A percentile compares a stretch with the other conserved stretches of the same genome.
These are phyloP conservation scores for Tenthredo mesomela DNA, from an alignment of 2,888 invertebrate genomes.

Conservation along the genomic window DNA sequence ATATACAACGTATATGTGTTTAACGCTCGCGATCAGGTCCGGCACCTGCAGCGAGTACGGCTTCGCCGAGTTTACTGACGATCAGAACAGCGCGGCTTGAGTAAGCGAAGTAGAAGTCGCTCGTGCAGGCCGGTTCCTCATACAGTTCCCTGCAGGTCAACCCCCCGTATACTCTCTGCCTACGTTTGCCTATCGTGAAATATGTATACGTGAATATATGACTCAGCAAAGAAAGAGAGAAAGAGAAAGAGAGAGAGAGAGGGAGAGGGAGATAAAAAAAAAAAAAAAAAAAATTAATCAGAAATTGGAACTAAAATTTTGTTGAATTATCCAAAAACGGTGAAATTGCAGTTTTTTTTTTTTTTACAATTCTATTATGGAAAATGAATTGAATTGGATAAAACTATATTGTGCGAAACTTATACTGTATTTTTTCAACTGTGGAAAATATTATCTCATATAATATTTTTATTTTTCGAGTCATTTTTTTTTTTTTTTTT, in stretches of 20 bases:
- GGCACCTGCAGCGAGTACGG: slow-evolving; percentile 38
- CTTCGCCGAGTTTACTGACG: slow-evolving; percentile 48
- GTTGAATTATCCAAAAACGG: neutral
- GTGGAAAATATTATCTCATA: neutral
- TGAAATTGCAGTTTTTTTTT: neutral
- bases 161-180: slow-evolving; percentile 16
- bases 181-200: slow-evolving; percentile 5
- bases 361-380: too few species aligned
- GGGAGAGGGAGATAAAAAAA: neutral
- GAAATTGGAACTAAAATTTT: neutral
- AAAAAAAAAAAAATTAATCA: neutral
- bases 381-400: neutral
- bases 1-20: neutral
- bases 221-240: neutral
- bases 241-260: neutral
- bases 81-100: slow-evolving; percentile 8
- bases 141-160: slow-evolving; percentile 8
- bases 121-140: slow-evolving; percentile 22
- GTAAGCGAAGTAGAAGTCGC: slow-evolving; percentile 43
- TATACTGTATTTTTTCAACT: neutral
- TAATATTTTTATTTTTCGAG: neutral
- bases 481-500: neutral
- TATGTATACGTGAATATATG: neutral
- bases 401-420: neutral
- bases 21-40: slow-evolving; percentile 1